phyloP scores from a whole-genome alignment of 2,797 vertebrate species.

The Megaceryle alcyon region DNA sequence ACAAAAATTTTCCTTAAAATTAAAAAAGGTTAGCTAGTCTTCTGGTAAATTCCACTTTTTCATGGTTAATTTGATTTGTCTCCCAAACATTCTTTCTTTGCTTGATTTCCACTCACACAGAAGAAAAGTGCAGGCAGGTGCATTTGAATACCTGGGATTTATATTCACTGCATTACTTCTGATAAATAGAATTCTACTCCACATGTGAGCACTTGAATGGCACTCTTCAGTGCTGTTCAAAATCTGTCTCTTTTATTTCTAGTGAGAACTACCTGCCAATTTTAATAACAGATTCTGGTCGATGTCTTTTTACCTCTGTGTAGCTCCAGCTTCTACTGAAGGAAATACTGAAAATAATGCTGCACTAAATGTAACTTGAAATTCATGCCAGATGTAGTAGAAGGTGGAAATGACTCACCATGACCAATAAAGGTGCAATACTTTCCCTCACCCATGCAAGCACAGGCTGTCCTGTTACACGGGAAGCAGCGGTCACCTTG shows the following conservation, averaged over 20 bases:
- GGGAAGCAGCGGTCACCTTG: background rate
- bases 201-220: background rate
- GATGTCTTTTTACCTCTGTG: background rate
- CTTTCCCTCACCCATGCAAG: background rate
- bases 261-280: background rate
- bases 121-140: background rate
- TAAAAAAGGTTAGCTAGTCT: background rate
- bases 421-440: background rate
- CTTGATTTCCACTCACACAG: background rate
- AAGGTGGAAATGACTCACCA: conserved; percentile 38
- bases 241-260: background rate
- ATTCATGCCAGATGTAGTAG: conserved; percentile 26
- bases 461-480: background rate
- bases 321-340: conserved; percentile 19
- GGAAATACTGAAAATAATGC: conserved; percentile 17
- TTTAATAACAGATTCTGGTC: background rate
- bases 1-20: background rate
- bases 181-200: background rate
- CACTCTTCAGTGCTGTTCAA: background rate
- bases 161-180: background rate
- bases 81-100: background rate
- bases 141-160: background rate
- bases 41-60: background rate
- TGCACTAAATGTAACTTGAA: conserved; percentile 13
- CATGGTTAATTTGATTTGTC: background rate